Evolutionary conservation across 2,888 invertebrate genomes (phyloP).

Genomic region (Colletes collaris): DNA sequence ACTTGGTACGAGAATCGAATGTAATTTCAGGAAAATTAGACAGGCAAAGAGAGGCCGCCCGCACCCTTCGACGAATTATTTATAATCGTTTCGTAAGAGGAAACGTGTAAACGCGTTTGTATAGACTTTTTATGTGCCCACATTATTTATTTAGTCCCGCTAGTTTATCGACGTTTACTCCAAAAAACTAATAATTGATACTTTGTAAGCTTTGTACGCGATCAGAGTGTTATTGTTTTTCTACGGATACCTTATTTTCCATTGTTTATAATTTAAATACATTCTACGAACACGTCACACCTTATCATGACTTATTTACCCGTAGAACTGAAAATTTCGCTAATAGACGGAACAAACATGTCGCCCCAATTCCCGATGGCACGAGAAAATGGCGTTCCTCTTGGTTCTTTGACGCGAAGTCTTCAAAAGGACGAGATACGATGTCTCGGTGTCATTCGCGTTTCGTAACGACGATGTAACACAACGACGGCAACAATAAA

Average conservation of each 20-base stretch:
- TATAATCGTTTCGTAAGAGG: constrained; percentile 55
- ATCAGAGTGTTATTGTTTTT: constrained; percentile 26
- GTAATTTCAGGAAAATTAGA: constrained; percentile 9
- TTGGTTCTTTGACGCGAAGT: background rate
- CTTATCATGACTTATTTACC: constrained; percentile 20
- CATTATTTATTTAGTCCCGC: constrained; percentile 57
- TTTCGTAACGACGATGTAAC: constrained; percentile 23
- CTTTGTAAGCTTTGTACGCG: constrained; percentile 18
- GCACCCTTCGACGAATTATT: constrained; percentile 71
- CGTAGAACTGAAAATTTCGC: background rate
- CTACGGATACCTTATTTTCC: constrained; percentile 18
- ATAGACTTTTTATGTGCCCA: constrained; percentile 31
- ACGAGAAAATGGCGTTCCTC: background rate
- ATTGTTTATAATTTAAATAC: constrained; percentile 36
- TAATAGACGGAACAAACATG: constrained; percentile 1
- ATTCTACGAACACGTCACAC: constrained; percentile 8
- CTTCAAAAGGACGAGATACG: background rate
- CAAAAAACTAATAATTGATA: background rate
- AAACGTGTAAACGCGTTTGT: constrained; percentile 31
- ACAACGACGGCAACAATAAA: constrained; percentile 38
- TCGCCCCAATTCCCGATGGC: background rate
- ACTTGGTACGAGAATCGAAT: background rate
- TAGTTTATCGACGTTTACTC: constrained; percentile 11
- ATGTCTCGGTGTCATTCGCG: background rate
- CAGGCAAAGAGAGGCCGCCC: constrained; percentile 52